A percentile compares a stretch with the other conserved stretches of the same genome.
phyloP scores from a whole-genome alignment of 1,140 invertebrate species.

The Euura saliciscinereae region DNA sequence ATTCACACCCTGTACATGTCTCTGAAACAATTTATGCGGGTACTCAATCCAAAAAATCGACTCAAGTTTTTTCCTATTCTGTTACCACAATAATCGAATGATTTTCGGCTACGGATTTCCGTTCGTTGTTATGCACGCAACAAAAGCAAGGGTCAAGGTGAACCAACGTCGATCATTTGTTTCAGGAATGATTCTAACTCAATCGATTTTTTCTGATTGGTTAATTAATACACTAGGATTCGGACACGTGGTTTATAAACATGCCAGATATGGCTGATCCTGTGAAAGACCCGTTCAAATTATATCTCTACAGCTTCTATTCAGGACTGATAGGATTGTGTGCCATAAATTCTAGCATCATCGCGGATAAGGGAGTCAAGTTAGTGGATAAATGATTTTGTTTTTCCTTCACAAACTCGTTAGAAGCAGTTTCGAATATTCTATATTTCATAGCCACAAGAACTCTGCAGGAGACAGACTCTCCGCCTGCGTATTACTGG shows the following conservation, averaged over 20 bases:
- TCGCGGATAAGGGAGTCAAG: background rate
- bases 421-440: too few species aligned
- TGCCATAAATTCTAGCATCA: background rate
- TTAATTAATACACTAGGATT: background rate
- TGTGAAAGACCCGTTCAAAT: background rate
- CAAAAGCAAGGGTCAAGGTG: slow-evolving; percentile 28
- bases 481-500: slow-evolving; percentile 35
- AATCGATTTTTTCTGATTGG: background rate
- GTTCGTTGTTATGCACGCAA: slow-evolving; percentile 37
- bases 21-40: slow-evolving; percentile 32
- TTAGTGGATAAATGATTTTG: background rate
- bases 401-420: too few species aligned
- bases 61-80: background rate
- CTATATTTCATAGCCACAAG: too few species aligned
- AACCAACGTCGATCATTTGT: background rate
- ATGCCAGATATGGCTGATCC: background rate
- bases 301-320: background rate
- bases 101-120: slow-evolving; percentile 36
- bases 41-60: slow-evolving; percentile 22
- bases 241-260: background rate
- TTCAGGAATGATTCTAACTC: too few species aligned
- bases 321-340: background rate
- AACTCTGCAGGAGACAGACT: slow-evolving; percentile 28
- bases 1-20: slow-evolving; percentile 35
- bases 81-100: background rate